These are phyloP conservation scores for Emesis furor DNA, from an alignment of 2,888 invertebrate genomes.

Conservation along the genomic window DNA sequence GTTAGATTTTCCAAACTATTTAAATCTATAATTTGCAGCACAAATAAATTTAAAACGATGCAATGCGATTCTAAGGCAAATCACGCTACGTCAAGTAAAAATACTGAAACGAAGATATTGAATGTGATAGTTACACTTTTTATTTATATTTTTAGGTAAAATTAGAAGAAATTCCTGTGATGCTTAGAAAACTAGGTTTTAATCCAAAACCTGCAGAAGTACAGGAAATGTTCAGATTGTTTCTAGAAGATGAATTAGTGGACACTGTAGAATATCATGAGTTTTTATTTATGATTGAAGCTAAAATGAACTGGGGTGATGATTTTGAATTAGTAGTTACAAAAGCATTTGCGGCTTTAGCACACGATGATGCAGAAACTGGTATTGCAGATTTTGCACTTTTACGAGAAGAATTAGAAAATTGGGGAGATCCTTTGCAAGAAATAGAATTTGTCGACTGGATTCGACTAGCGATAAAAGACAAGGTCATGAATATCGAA, in stretches of 20 bases:
- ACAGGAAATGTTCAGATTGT: conserved; percentile 80
- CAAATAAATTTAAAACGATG: too few relatives aligned
- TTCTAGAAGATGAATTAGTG: conserved; percentile 87
- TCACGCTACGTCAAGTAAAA: not conserved
- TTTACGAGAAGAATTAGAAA: conserved; percentile 83
- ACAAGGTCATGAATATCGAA: conserved; percentile 83
- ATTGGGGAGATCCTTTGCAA: conserved; percentile 86
- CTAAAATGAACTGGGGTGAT: conserved; percentile 86
- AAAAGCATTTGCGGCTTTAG: conserved; percentile 84
- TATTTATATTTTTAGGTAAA: conserved; percentile 79
- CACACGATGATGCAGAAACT: conserved; percentile 85
- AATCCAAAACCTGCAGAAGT: conserved; percentile 87
- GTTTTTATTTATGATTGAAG: conserved; percentile 88
- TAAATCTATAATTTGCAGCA: too few relatives aligned
- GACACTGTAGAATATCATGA: conserved; percentile 87
- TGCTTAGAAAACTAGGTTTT: conserved; percentile 87
- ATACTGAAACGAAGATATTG: not conserved
- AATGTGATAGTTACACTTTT: too few relatives aligned
- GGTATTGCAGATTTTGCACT: conserved; percentile 83
- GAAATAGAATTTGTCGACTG: conserved; percentile 87
- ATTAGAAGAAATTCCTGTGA: conserved; percentile 81
- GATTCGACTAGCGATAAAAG: conserved; percentile 83
- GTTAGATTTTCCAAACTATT: too few relatives aligned
- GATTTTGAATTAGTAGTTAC: conserved; percentile 85
- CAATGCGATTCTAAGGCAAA: not conserved